Base-by-base conservation (phyloP, 2,113 vertebrate species). In the Seriola quinqueradiata region DNA sequence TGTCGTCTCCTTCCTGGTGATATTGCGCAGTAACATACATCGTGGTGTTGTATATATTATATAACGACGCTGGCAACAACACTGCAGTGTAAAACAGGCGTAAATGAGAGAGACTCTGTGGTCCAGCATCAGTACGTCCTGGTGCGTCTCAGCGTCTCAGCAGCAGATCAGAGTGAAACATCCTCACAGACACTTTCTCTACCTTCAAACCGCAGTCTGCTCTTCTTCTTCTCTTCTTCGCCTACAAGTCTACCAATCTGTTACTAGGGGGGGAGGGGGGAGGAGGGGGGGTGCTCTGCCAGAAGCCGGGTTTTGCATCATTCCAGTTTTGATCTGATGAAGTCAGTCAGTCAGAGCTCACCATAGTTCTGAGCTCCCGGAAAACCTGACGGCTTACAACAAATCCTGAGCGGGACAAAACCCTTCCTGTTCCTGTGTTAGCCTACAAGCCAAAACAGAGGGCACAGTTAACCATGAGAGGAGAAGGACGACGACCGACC, bases 351-450 rank as follows among this genome's bases (percentile, higher is more conserved):
- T 79, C 90, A 52, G 85, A 89, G 90, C 91, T 96, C 95, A 95
- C 94, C 95, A 96, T 95, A 85, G 90, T 95, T 92, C 92, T 92
- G 93, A 95, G 90, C 92, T 94, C 90, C 93, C 83, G 90, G 90
- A 94, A 93, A 94, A 95, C 93, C 93, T 93, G 91, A 93, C 86
- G 91, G 81, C 89, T 95, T 92, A 95, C 92, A 94, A 94, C 92
- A 93, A 95, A 89, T 95, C 93, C 89, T 92, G 92, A 91, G 83
- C 85, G 86, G 87, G 90, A 93, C 86, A 93, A 92, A 93, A 90
- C 88, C 92, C 94, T 88, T 89, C 89, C 86, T 91, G 82, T 88
- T 95, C 92, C 92, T 93, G 75, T 92, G 92, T 93, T 90, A 93
- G 94, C 95, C 95, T 95, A 94, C 91, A 91, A 94, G 92, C 94